These are phyloP conservation scores for Eubasilissa splendida DNA, from an alignment of 2,888 invertebrate species.

Conservation along the genomic window DNA sequence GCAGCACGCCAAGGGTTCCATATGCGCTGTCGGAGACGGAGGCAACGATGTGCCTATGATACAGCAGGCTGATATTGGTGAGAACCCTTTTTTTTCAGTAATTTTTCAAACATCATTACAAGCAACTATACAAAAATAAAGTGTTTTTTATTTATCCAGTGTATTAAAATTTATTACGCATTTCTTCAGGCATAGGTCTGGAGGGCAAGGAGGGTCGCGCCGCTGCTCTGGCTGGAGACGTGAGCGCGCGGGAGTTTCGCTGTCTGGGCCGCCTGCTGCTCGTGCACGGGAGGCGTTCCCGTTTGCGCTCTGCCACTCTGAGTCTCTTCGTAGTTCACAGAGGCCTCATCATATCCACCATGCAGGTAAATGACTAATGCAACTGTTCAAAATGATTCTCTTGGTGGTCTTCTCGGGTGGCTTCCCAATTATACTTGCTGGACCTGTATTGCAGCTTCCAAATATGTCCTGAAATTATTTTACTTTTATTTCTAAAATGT, in stretches of 20 bases:
- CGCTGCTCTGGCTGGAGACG: slow-evolving; percentile 97
- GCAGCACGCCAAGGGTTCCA: slow-evolving; percentile 70
- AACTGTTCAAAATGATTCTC: too few species aligned
- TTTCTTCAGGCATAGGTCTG: slow-evolving; percentile 81
- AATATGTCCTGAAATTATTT: too few species aligned
- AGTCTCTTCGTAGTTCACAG: slow-evolving; percentile 99
- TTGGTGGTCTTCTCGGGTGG: too few species aligned
- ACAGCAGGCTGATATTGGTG: slow-evolving; percentile 94
- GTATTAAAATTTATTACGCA: too few species aligned
- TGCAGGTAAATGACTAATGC: slow-evolving; percentile 73
- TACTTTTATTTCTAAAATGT: too few species aligned
- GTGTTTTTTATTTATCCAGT: too few species aligned
- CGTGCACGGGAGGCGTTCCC: slow-evolving; percentile 93
- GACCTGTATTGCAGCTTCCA: too few species aligned
- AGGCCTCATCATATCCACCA: slow-evolving; percentile 97
- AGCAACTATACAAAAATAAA: too few species aligned
- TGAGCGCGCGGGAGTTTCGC: slow-evolving; percentile 92
- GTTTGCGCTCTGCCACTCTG: slow-evolving; percentile 96
- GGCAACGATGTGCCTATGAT: slow-evolving; percentile 98
- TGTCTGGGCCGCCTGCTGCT: slow-evolving; percentile 87
- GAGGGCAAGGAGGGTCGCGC: slow-evolving; percentile 93
- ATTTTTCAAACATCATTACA: too few species aligned
- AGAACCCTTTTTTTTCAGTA: not conserved
- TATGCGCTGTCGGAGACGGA: slow-evolving; percentile 97
- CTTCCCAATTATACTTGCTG: too few species aligned